Conservation (phyloP, 2,888 invertebrate species). For the Tenthredo notha region DNA sequence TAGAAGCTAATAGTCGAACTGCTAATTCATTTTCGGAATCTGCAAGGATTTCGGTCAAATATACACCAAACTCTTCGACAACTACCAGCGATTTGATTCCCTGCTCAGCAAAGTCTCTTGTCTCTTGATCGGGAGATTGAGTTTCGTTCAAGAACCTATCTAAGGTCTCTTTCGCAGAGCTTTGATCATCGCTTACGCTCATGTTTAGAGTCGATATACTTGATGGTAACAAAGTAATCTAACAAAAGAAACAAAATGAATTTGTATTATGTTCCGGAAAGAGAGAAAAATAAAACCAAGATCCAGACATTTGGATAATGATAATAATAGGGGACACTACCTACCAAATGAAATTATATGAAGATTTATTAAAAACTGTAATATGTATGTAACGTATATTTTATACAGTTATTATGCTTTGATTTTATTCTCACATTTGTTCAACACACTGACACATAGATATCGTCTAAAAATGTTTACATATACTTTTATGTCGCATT, state of each 20-base stretch:
- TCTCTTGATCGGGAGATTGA: slow-evolving; percentile 80
- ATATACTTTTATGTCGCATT: too few species aligned
- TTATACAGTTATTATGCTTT: not conserved
- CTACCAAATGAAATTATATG: not conserved
- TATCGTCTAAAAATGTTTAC: too few species aligned
- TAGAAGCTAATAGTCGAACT: slow-evolving; percentile 82
- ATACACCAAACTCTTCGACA: slow-evolving; percentile 83
- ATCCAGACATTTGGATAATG: not conserved
- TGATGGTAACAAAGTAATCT: not conserved
- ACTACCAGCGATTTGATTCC: slow-evolving; percentile 83
- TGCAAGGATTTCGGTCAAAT: slow-evolving; percentile 82
- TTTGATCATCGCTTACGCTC: slow-evolving; percentile 54
- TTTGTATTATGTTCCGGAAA: not conserved
- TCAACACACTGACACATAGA: too few species aligned
- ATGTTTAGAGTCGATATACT: not conserved
- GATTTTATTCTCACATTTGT: not conserved
- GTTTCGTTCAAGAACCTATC: slow-evolving; percentile 82
- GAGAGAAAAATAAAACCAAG: not conserved
- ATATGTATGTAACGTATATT: not conserved
- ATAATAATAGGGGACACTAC: not conserved
- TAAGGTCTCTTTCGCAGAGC: slow-evolving; percentile 81
- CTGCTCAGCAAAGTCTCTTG: slow-evolving; percentile 81
- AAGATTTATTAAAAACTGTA: not conserved
- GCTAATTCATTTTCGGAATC: slow-evolving; percentile 81
- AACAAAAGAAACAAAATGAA: not conserved